phyloP scores from a whole-genome alignment of 2,113 vertebrate species.

The Toxotes jaculatrix region DNA sequence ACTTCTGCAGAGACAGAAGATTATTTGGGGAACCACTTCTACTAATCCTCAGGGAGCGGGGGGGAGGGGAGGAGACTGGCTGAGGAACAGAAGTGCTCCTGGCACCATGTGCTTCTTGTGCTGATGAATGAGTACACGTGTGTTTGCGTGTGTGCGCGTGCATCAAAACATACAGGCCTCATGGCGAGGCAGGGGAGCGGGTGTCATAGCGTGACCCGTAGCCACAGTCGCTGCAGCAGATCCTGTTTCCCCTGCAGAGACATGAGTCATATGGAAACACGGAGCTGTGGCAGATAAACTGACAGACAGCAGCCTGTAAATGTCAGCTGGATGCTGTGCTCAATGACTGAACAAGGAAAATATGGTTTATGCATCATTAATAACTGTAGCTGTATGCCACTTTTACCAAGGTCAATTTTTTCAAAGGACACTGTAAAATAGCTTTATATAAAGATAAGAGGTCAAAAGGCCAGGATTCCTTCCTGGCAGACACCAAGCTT shows the following conservation, averaged over 20 bases:
- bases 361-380: neutral
- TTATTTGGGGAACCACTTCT: neutral
- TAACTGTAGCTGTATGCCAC: neutral
- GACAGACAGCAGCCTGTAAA: constrained; percentile 20
- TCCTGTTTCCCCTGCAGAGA: constrained; percentile 2
- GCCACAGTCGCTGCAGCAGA: constrained; percentile 11
- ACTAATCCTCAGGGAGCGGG: too few species aligned
- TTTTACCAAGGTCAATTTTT: neutral
- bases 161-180: neutral
- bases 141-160: neutral
- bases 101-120: neutral
- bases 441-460: neutral
- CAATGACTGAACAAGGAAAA: neutral
- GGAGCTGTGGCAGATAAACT: neutral
- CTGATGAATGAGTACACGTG: neutral
- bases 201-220: constrained; percentile 38
- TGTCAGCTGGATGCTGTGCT: neutral
- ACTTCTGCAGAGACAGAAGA: neutral
- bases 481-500: neutral
- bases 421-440: neutral
- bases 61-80: neutral
- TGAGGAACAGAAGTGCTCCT: neutral
- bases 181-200: neutral
- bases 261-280: constrained; percentile 22
- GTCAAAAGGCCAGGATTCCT: too few species aligned